Conservation (phyloP, 2,797 vertebrate species). For the Bucorvus abyssinicus region DNA sequence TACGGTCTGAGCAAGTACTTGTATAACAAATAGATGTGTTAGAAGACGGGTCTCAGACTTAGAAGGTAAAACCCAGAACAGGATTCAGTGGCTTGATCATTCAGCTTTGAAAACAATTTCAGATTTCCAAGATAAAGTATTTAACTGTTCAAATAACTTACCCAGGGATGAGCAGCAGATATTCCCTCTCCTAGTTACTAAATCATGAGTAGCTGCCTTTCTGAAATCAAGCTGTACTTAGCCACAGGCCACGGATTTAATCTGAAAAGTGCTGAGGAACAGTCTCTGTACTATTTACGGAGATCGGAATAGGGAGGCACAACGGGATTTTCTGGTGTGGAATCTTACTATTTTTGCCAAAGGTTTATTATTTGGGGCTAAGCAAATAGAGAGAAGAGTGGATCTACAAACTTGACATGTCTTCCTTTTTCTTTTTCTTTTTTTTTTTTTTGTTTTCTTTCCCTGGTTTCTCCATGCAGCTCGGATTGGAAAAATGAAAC, state of each 20-base stretch:
- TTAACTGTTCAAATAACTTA: background rate
- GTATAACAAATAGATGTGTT: background rate
- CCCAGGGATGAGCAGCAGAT: background rate
- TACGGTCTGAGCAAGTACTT: background rate
- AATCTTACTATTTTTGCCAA: background rate
- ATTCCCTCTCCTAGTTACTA: background rate
- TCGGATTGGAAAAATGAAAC: conserved; percentile 99
- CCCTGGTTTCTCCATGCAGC: conserved; percentile 80
- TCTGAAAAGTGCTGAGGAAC: background rate
- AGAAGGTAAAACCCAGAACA: background rate
- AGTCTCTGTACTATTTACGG: background rate
- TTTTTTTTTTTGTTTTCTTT: conserved; percentile 28
- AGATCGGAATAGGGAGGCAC: background rate
- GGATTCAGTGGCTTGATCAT: background rate
- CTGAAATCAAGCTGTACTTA: background rate
- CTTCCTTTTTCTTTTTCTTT: background rate
- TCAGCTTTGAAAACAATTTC: background rate
- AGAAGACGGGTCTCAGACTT: background rate
- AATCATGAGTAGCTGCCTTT: background rate
- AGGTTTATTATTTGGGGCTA: background rate
- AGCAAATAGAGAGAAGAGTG: background rate
- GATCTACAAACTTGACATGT: conserved; percentile 1
- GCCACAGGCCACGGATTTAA: background rate
- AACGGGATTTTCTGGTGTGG: background rate
- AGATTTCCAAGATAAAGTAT: background rate